Evolutionary conservation across 2,113 vertebrate genomes (phyloP).

Genomic region (Heterotis niloticus): DNA sequence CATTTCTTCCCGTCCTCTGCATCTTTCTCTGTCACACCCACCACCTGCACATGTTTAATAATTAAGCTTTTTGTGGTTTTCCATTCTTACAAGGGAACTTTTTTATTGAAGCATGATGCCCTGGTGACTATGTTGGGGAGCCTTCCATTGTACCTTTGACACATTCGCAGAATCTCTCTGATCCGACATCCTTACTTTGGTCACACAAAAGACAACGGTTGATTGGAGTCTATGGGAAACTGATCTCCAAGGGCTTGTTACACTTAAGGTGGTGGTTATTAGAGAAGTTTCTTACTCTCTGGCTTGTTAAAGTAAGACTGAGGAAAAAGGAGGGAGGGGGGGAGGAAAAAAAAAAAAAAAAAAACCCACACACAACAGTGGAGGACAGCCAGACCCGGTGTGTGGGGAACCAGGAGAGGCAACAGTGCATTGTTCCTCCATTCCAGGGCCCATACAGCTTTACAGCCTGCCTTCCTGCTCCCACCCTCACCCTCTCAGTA

Average conservation of each 20-base stretch:
- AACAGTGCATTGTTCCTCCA: not conserved
- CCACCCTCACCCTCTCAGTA: conserved; percentile 33
- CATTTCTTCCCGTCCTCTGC: no score
- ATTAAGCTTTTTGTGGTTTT: no score
- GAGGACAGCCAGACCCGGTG: not conserved
- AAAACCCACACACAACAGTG: conserved; percentile 25
- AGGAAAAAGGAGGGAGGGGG: no score
- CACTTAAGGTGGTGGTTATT: conserved; percentile 19
- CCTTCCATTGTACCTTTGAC: no score
- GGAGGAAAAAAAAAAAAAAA: conserved; percentile 13
- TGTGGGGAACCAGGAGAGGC: not conserved
- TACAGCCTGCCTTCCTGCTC: conserved; percentile 33
- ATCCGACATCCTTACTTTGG: not conserved
- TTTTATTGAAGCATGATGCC: no score
- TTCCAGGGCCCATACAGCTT: not conserved
- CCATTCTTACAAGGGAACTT: no score
- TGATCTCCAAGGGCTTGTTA: not conserved
- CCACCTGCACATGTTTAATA: no score
- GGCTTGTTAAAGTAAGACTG: not conserved
- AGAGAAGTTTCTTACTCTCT: not conserved
- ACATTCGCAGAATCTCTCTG: no score
- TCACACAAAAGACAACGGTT: conserved; percentile 19
- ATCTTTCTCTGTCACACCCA: no score
- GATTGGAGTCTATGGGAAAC: not conserved
- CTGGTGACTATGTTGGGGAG: no score